Base-by-base conservation (phyloP, 2,888 invertebrate species). In the Odontothrips loti region DNA sequence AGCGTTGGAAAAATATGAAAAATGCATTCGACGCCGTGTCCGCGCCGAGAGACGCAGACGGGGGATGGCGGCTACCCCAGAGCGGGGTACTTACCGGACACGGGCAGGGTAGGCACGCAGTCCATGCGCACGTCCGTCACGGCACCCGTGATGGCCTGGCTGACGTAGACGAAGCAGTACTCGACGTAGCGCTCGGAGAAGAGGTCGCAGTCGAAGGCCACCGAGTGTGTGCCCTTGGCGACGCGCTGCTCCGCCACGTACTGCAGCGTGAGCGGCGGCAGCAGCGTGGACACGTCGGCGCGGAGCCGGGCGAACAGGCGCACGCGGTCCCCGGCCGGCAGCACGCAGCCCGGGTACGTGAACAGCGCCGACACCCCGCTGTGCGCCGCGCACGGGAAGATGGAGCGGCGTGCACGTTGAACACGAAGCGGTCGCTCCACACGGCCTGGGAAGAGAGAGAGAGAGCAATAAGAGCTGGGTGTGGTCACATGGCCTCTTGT, bases 121-220 rank as follows among this genome's bases (percentile, higher is more conserved):
- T 95, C 94, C 90, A 93, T 93, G 83, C 94, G 89, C 20, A 95
- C 95, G 86, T 95, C 94, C 4, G 94, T 93, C 82, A 95, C 95
- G 0, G 95, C 95, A 0, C 95, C 95, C 0, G 93, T 94, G 84
- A 94, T 93, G 0, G 95, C 94, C 85, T 95, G 93, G 68, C 94
- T 95, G 51, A 95, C 95, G 87, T 96, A 96, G 81, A 94, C 93
- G 88, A 96, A 96, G 88, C 96, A 96, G 86, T 95, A 96, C 87
- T 95, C 95, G 47, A 95, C 92, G 86, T 92, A 95, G 80, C 93
- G 90, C 87, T 95, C 95, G 80, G 93, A 93, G 88, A 96, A 96
- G 79, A 95, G 89, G 23, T 94, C 93, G 86, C 96, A 96, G 87
- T 93, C 93, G 87, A 96, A 95, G 84, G 90, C 88, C 17, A 95